phyloP scores from a whole-genome alignment of 2,888 invertebrate genomes.

The Salticus scenicus region DNA sequence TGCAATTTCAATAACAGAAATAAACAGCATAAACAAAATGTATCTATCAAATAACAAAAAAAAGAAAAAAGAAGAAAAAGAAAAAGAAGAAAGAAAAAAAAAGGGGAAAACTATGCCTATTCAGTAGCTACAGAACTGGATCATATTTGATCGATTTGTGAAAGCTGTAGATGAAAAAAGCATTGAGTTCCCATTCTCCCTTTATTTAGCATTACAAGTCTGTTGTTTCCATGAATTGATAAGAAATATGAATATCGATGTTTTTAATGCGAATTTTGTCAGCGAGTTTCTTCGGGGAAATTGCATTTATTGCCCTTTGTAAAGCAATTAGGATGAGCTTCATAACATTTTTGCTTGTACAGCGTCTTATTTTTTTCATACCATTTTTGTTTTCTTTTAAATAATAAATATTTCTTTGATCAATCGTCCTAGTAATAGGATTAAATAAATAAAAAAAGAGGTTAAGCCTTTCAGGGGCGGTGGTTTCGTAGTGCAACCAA shows the following conservation, averaged over 20 bases:
- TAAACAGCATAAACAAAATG: neutral
- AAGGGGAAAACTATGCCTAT: neutral
- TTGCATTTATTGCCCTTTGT: neutral
- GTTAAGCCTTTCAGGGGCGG: too few species aligned
- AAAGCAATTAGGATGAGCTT: too few species aligned
- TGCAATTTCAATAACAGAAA: neutral
- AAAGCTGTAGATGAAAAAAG: neutral
- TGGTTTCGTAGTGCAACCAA: too few species aligned
- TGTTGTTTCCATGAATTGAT: slow-evolving; percentile 58
- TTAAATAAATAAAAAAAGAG: too few species aligned
- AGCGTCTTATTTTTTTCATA: too few species aligned
- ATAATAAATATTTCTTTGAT: too few species aligned
- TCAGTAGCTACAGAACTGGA: neutral
- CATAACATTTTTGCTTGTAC: too few species aligned
- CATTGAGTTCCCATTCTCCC: neutral
- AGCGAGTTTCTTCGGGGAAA: neutral
- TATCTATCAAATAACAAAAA: neutral
- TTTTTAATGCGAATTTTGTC: slow-evolving; percentile 9
- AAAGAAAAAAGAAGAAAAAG: too few species aligned
- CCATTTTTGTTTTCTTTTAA: too few species aligned
- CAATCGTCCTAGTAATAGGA: too few species aligned
- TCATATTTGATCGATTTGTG: slow-evolving; percentile 1
- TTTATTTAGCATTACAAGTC: slow-evolving; percentile 55
- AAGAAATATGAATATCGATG: slow-evolving; percentile 53
- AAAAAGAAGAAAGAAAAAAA: neutral